Percentiles rank a stretch among this genome's conserved stretches.
phyloP scores from a whole-genome alignment of 2,113 vertebrate genomes.

The Pluvianellus socialis region DNA sequence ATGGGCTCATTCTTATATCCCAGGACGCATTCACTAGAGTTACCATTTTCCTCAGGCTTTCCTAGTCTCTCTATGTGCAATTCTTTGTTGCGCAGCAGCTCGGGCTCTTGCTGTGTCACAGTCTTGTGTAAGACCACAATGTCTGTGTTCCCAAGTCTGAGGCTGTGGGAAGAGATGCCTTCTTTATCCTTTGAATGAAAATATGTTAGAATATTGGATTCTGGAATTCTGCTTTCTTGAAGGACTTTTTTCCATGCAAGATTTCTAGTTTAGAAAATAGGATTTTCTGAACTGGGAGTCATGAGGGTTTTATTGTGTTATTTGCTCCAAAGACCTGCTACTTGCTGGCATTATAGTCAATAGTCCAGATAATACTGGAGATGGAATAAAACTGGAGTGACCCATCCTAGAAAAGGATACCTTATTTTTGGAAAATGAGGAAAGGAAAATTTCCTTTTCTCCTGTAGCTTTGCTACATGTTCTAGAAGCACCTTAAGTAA shows the following conservation, averaged over 20 bases:
- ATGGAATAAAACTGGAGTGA: not conserved
- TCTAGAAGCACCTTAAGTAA: not conserved
- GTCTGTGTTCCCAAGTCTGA: not conserved
- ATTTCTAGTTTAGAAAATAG: not conserved
- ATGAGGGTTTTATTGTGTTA: not conserved
- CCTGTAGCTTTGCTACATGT: not conserved
- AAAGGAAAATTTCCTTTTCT: not conserved
- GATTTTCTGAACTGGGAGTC: not conserved
- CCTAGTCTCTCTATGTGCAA: not conserved
- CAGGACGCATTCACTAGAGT: not conserved
- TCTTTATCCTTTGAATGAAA: not conserved
- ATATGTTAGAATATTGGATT: not conserved
- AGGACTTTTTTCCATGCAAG: not conserved
- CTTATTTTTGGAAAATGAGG: not conserved
- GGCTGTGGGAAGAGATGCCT: not conserved
- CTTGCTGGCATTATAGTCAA: not conserved
- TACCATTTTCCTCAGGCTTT: not conserved
- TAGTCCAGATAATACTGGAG: not conserved
- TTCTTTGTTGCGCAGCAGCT: not conserved
- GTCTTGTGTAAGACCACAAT: not conserved
- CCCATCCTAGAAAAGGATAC: not conserved
- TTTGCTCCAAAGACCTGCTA: not conserved
- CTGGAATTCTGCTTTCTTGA: not conserved
- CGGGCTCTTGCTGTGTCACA: not conserved
- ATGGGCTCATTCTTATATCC: not conserved